Conservation (phyloP, 2,113 vertebrate species). For the Cygnus atratus region DNA sequence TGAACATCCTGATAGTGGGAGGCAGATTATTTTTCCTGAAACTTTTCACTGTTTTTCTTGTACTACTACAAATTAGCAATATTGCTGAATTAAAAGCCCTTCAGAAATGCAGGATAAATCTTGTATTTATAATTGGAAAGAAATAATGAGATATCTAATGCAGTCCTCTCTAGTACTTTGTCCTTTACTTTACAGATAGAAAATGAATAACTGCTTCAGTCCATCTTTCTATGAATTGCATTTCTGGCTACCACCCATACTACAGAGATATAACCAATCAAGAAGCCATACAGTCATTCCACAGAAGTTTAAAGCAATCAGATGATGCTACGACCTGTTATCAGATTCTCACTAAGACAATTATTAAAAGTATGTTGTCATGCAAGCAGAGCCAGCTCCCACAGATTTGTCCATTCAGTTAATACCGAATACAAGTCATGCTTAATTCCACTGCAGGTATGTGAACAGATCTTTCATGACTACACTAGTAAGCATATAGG, state of each 20-base stretch:
- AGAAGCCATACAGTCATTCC: background rate
- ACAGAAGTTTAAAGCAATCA: background rate
- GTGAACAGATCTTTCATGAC: background rate
- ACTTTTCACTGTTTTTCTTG: background rate
- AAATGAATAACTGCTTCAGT: background rate
- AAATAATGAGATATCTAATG: background rate
- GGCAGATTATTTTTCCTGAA: background rate
- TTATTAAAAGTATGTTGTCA: accelerated
- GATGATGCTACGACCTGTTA: background rate
- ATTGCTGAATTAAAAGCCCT: background rate
- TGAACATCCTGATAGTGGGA: background rate
- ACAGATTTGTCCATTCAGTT: background rate
- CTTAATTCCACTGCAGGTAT: background rate
- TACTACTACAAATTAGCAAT: background rate
- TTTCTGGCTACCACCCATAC: background rate
- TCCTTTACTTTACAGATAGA: background rate
- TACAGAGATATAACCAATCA: background rate
- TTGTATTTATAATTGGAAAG: background rate
- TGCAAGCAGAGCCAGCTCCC: background rate
- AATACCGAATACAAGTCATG: background rate
- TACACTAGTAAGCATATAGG: background rate
- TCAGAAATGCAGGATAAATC: background rate
- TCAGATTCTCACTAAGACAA: background rate
- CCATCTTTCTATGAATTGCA: background rate
- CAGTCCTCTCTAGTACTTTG: background rate